Base-by-base conservation (phyloP, 2,797 vertebrate species). In the Lutjanus argentimaculatus region DNA sequence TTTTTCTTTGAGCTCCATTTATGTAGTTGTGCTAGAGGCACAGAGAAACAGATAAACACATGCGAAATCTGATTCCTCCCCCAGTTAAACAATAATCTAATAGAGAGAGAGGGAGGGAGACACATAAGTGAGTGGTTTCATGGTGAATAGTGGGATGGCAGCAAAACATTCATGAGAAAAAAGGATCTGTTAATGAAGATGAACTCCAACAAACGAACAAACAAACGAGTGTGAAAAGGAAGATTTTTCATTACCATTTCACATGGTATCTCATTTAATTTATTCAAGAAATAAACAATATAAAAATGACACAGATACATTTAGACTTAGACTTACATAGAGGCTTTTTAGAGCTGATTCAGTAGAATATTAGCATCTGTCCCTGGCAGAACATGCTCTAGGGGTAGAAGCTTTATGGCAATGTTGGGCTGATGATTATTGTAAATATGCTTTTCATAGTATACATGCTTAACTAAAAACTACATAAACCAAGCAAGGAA, bases 1-100 rank as follows among this genome's bases (percentile, higher is more conserved):
- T 36, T 36, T 36, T 36, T 36, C 30, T 36, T 36, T 36, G 30
- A 36, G 30, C 30, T 36, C 30, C 30, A 36, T 36, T 36, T 36
- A 36, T 74, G 53, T 22, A 63, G 36, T 68, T 82, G 51, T n/a
- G 11, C 36, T 61, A 53, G 17, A 67, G 40, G 15, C 45, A 21
- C 61, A 75, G 83, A 73, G 57, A 66, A 62, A 58, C 25, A 56
- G 30, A 74, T 42, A 67, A 73, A 55, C 52, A 66, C 21, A 57
- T 64, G 70, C 78, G 88, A 85, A 88, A 91, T 75, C 43, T 64
- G 77, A 91, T 89, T 87, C 83, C 75, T 82, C 67, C 68, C 70
- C 67, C 56, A 65, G 22, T 56, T 59, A 30, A 79, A 51, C 63
- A 71, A 13, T 88, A 82, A 89, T 88, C 77, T 87, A 76, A 87